Evolutionary conservation across 2,888 invertebrate species (phyloP), one percentile per base, ranked within the genome.

Genomic region (Lasioglossum vierecki): DNA sequence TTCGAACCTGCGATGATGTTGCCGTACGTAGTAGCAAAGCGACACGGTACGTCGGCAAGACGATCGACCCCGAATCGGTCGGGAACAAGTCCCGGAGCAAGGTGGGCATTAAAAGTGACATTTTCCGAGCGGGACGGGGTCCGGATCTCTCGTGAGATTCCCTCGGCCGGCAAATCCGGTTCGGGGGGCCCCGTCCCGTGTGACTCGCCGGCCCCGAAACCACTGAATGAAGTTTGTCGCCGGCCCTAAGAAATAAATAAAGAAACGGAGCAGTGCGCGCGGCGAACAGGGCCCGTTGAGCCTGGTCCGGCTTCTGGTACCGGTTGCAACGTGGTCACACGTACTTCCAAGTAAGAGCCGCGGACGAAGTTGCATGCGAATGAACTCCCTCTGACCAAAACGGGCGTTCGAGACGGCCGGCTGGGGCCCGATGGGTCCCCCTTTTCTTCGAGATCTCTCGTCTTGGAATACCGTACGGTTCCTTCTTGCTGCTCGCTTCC

Each of bases 361-460:
- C 87, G 86, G 88, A 88, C 90, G 80, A 91, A 87, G 90, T 91
- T 84, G 93, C 92, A 93, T 92, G 93, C 91, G 93, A 93, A 93
- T 91, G 92, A 93, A 90, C 87, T 89, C 83, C 84, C 86, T 88
- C 88, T 91, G 86, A 93, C 93, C 93, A 93, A 92, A 93, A 92
- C 90, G 92, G 92, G 92, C 91, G 90, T 92, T 85, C 86, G 72
- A 84, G 90, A 86, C 89, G 91, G 79, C 89, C 81, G 85, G 85
- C 77, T 76, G 87, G 89, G 87, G 90, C 79, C 87, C 88, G 81
- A 84, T 85, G 87, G 81, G 72, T 89, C 86, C 90, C 91, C 88
- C 87, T 90, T 91, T 92, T 91, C 87, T 84, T 88, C 87, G 86
- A 85, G 88, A 88, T 87, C 83, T 87, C 88, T 88, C 85, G 84